Conservation (phyloP, 2,797 vertebrate species). For the Hipposideros larvatus region DNA sequence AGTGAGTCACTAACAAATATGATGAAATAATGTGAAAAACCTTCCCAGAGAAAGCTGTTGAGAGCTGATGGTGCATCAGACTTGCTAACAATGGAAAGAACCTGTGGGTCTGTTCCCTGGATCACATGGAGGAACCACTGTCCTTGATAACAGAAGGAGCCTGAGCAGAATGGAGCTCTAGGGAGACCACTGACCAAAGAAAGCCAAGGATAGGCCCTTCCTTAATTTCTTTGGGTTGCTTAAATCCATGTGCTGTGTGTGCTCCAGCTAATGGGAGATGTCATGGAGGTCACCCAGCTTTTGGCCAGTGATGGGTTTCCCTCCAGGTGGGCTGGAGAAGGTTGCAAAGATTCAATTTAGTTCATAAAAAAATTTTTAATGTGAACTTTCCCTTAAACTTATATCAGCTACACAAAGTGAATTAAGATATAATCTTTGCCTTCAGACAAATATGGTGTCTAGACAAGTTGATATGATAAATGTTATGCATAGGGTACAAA, state of each 20-base stretch:
- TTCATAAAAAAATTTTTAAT: not conserved
- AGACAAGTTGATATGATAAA: not conserved
- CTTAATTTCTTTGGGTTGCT: not conserved
- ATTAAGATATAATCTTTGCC: not conserved
- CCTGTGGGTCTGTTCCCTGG: not conserved
- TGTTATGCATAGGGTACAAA: not conserved
- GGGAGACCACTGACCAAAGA: not conserved
- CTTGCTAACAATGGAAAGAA: not conserved
- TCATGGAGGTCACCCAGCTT: not conserved
- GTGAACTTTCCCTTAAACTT: not conserved
- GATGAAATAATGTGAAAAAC: not conserved
- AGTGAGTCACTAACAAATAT: not conserved
- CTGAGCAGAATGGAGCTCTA: not conserved
- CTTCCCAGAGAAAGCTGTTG: not conserved
- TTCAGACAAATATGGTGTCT: not conserved
- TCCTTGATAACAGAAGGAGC: not conserved
- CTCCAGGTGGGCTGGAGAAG: not conserved
- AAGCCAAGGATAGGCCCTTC: not conserved
- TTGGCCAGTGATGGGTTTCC: not conserved
- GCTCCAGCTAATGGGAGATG: not conserved
- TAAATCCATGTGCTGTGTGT: not conserved
- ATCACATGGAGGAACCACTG: not conserved
- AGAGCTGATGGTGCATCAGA: not conserved
- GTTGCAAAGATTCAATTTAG: not conserved
- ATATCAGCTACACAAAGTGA: not conserved